Evolutionary conservation across 2,113 vertebrate genomes (phyloP), one percentile per base, ranked within the genome.

Genomic region (Orientallactaga bullata): DNA sequence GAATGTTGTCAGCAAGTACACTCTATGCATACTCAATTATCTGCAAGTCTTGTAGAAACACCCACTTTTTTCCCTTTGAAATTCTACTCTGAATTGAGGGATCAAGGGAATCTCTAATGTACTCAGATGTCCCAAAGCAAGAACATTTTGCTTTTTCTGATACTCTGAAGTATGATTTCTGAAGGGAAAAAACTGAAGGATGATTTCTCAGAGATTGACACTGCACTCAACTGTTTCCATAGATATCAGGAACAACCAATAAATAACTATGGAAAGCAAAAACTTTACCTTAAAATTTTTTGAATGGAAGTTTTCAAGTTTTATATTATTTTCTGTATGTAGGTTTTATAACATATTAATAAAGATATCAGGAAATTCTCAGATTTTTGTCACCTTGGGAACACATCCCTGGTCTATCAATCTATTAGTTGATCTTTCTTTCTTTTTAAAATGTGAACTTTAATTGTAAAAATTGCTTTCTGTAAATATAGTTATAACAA

Each of bases 31-130:
- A 63, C 37, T 77, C 7, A 61, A 21, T 21, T 24, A 26, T 74
- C 47, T 69, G 77, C 26, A 39, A 23, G 39, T 85, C 7, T 83
- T 93, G 11, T 20, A 23, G 71, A 30, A 66, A n/a, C 60, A 13
- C 37, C n/a, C 91, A 35, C 26, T 77, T n/a, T 66, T 61, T 91
- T 74, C 28, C 20, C 47, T 93, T 83, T 91, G 39, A 93, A 91
- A 80, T 82, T 89, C 66, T 47, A 35, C 65, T 66, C 13, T 37
- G 24, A 93, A 78, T 76, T 20, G 1, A 28, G 35, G 6, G 2
- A 23, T 55, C 66, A 51, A 72, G 89, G 79, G 28, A 30, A 10
- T 58, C 26, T 69, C 76, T 72, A 86, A 32, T 15, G 2, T 30
- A 51, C 37, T 86, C 58, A 61, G 51, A 78, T 61, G 71, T 73